Evolutionary conservation across 2,888 invertebrate species (phyloP).

Genomic region (Ephialtes manifestator): DNA sequence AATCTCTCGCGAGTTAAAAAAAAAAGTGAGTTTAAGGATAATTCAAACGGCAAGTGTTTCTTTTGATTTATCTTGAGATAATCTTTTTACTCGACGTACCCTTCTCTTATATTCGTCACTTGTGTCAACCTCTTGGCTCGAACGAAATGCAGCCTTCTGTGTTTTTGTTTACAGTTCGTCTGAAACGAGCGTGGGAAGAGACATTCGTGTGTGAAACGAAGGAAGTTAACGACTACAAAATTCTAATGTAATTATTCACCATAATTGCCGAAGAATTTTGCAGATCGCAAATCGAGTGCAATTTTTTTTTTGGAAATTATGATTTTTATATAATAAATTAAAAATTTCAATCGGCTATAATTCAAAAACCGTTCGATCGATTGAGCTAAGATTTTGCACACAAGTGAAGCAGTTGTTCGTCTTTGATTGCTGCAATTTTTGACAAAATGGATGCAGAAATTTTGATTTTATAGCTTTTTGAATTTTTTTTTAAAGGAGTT

Average conservation of each 20-base stretch:
- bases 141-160: neutral
- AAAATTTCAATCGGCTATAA: too few species aligned
- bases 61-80: slow-evolving; percentile 32
- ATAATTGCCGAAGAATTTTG: slow-evolving; percentile 45
- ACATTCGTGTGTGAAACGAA: slow-evolving; percentile 16
- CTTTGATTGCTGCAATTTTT: too few species aligned
- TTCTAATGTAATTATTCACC: slow-evolving; percentile 43
- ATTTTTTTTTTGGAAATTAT: too few species aligned
- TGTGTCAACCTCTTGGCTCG: slow-evolving; percentile 28
- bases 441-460: too few species aligned
- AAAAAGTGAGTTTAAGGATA: neutral
- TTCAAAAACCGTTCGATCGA: too few species aligned
- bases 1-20: neutral
- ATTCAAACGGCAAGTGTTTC: neutral
- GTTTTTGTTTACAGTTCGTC: neutral
- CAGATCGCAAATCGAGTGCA: slow-evolving; percentile 40
- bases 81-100: neutral
- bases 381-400: too few species aligned
- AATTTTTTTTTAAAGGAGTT: too few species aligned
- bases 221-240: slow-evolving; percentile 38
- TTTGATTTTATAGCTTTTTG: too few species aligned
- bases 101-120: slow-evolving; percentile 30
- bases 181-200: slow-evolving; percentile 40
- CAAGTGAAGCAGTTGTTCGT: too few species aligned
- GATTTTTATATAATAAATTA: too few species aligned